Conservation (phyloP, 2,113 vertebrate genomes). For the Microcebus lehilahytsara region DNA sequence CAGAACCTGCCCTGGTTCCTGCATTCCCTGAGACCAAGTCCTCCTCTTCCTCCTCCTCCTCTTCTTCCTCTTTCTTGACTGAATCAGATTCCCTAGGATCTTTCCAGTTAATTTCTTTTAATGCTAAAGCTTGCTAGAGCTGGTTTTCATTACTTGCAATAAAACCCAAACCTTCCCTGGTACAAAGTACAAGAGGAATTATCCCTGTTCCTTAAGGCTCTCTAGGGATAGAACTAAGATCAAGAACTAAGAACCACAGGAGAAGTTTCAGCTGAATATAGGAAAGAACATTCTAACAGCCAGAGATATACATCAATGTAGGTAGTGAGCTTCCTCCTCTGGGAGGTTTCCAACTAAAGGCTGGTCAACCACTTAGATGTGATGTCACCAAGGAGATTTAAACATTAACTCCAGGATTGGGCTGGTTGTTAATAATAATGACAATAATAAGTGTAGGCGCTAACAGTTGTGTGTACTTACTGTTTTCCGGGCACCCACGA, state of each 20-base stretch:
- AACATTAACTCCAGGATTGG: neutral
- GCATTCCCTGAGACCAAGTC: neutral
- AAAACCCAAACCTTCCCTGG: conserved; percentile 16
- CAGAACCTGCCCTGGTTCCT: neutral
- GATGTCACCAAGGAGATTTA: neutral
- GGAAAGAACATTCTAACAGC: neutral
- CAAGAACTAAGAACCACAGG: neutral
- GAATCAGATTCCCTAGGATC: neutral
- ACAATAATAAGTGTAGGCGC: neutral
- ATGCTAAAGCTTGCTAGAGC: neutral
- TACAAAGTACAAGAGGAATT: neutral
- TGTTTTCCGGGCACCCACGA: neutral
- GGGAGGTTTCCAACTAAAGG: neutral
- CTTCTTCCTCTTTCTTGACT: neutral
- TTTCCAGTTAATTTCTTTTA: neutral
- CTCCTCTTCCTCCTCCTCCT: neutral
- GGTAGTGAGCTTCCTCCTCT: neutral
- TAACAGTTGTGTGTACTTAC: neutral
- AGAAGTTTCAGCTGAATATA: neutral
- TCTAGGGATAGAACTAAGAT: neutral
- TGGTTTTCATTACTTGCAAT: neutral
- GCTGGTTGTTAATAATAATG: neutral
- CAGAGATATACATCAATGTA: neutral
- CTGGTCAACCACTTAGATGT: neutral
- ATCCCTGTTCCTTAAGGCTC: neutral